Percentiles rank a stretch among this genome's conserved stretches.
Conservation (phyloP, 2,888 invertebrate species). For the Phasia obesa region DNA sequence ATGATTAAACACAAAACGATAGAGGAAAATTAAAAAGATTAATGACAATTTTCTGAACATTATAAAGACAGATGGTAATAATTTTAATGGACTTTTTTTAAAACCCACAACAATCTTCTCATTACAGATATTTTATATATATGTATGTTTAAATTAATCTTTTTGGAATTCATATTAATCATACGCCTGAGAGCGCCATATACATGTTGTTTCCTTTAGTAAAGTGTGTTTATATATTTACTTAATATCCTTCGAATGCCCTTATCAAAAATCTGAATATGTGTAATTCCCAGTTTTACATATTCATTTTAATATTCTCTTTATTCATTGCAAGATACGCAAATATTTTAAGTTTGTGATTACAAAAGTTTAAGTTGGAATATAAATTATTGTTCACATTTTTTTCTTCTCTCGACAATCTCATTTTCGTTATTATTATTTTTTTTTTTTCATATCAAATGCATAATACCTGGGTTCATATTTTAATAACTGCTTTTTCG, state of each 20-base stretch:
- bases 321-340: not conserved
- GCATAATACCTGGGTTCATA: not conserved
- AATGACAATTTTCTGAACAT: no score
- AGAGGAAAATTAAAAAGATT: not conserved
- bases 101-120: no score
- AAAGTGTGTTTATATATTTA: no score
- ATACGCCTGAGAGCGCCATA: not conserved
- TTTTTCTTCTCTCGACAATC: not conserved
- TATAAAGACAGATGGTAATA: no score
- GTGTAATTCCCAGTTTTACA: no score
- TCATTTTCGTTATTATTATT: constrained; percentile 1
- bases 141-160: no score
- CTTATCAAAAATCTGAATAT: no score
- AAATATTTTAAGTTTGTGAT: not conserved
- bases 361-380: constrained; percentile 20
- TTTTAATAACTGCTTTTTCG: constrained; percentile 15
- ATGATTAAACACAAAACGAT: not conserved
- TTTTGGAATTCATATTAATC: not conserved
- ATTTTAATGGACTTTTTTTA: no score
- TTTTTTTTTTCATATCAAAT: not conserved
- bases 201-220: not conserved
- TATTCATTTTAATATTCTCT: no score
- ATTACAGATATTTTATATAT: no score
- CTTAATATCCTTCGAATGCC: no score
- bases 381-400: constrained; percentile 1